A percentile compares a stretch with the other conserved stretches of the same genome.
These are phyloP conservation scores for Meliscaeva auricollis DNA, from an alignment of 2,888 invertebrate genomes.

Conservation along the genomic window DNA sequence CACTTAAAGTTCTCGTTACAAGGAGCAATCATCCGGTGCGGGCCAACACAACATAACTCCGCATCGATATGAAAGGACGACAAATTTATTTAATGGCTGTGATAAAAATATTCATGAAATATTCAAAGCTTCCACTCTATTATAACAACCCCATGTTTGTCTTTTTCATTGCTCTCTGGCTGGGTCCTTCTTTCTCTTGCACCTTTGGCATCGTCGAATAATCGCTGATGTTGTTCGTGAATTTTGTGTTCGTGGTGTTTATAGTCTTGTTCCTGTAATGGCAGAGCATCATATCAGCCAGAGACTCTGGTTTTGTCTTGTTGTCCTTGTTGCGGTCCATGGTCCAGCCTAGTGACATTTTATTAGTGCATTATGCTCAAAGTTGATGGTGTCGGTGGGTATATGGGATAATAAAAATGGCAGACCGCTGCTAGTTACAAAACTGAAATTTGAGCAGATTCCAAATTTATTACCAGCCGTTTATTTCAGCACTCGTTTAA, in stretches of 20 bases:
- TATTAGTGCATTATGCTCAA: conserved; percentile 56
- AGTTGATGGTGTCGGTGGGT: conserved; percentile 5
- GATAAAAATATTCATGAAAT: conserved; percentile 76
- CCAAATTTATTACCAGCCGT: conserved; percentile 72
- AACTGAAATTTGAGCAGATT: conserved; percentile 62
- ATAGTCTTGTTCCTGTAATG: conserved; percentile 54
- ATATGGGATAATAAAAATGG: conserved; percentile 31
- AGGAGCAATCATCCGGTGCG: conserved; percentile 14
- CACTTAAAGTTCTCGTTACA: background rate
- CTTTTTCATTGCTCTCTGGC: background rate
- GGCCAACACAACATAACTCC: conserved; percentile 54
- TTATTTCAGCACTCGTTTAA: conserved; percentile 26
- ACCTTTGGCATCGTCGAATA: background rate
- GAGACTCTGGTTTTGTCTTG: conserved; percentile 5
- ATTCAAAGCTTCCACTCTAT: conserved; percentile 56
- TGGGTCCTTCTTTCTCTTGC: background rate
- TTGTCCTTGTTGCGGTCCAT: conserved; percentile 18
- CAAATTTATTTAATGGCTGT: conserved; percentile 75
- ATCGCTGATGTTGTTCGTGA: background rate
- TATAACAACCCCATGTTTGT: conserved; percentile 21
- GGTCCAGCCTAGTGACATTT: conserved; percentile 21
- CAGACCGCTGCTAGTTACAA: conserved; percentile 9
- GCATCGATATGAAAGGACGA: conserved; percentile 66
- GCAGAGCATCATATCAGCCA: background rate
- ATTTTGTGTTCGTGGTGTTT: conserved; percentile 46